Conservation (phyloP, 2,888 invertebrate genomes). For the Andrena minutula region DNA sequence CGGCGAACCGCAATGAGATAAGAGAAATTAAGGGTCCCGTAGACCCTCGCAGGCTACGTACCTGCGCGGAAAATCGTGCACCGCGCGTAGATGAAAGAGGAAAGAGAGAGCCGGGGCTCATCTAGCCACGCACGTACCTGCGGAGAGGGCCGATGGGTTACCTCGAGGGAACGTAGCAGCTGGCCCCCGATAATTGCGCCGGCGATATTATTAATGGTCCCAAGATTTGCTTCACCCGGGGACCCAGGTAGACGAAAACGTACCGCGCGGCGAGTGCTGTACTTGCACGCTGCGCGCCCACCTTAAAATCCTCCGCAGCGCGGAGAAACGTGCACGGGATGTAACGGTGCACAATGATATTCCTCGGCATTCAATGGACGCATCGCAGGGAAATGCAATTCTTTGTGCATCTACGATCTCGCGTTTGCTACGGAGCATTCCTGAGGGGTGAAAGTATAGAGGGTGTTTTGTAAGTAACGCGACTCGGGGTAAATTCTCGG, state of each 20-base stretch:
- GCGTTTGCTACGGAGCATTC: not conserved
- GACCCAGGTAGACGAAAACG: slow-evolving; percentile 72
- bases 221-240: slow-evolving; percentile 75
- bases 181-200: slow-evolving; percentile 81
- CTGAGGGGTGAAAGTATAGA: not conserved
- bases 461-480: not conserved
- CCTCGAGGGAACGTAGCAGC: slow-evolving; percentile 75
- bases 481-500: not conserved
- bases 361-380: slow-evolving; percentile 23
- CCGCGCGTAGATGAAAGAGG: slow-evolving; percentile 6
- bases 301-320: slow-evolving; percentile 51
- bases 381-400: slow-evolving; percentile 10
- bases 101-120: not conserved
- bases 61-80: slow-evolving; percentile 42
- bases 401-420: not conserved
- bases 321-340: slow-evolving; percentile 54
- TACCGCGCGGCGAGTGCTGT: slow-evolving; percentile 39
- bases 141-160: slow-evolving; percentile 39
- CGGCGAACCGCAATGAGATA: slow-evolving; percentile 60
- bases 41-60: slow-evolving; percentile 37
- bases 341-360: slow-evolving; percentile 66
- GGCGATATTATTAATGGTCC: slow-evolving; percentile 81
- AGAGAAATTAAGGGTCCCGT: slow-evolving; percentile 37
- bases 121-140: slow-evolving; percentile 63
- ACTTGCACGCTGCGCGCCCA: slow-evolving; percentile 57